phyloP scores from a whole-genome alignment of 2,113 vertebrate species.

The Raphicerus campestris region DNA sequence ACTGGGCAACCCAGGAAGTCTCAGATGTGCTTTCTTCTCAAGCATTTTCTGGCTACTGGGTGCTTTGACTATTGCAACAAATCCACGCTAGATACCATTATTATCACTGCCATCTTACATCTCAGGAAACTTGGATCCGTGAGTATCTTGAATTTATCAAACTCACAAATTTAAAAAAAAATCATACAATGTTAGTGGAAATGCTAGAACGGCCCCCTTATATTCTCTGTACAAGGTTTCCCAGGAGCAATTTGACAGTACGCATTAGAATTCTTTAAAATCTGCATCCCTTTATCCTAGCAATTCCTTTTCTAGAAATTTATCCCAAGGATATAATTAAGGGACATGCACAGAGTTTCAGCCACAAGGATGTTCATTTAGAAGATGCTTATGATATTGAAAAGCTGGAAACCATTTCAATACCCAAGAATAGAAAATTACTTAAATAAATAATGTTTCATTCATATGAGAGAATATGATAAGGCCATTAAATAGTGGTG shows the following conservation, averaged over 20 bases:
- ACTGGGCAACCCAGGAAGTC: background rate
- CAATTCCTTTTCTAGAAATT: slow-evolving; percentile 49
- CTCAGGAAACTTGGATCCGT: background rate
- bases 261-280: background rate
- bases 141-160: slow-evolving; percentile 22
- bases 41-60: background rate
- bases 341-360: slow-evolving; percentile 38
- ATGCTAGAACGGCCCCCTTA: background rate
- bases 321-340: slow-evolving; percentile 71
- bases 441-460: slow-evolving; percentile 72
- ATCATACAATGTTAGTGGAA: background rate
- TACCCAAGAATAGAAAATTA: slow-evolving; percentile 69
- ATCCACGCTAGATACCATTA: background rate
- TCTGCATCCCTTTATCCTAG: slow-evolving; percentile 36
- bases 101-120: background rate
- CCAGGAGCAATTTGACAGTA: slow-evolving; percentile 31
- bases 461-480: slow-evolving; percentile 55
- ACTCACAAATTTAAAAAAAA: background rate
- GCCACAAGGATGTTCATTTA: slow-evolving; percentile 52
- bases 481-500: slow-evolving; percentile 53
- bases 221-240: background rate
- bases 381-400: slow-evolving; percentile 66
- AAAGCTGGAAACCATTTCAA: slow-evolving; percentile 65
- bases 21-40: background rate
- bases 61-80: background rate